phyloP scores from a whole-genome alignment of 1,140 invertebrate species.

The Polypedilum pembai region DNA sequence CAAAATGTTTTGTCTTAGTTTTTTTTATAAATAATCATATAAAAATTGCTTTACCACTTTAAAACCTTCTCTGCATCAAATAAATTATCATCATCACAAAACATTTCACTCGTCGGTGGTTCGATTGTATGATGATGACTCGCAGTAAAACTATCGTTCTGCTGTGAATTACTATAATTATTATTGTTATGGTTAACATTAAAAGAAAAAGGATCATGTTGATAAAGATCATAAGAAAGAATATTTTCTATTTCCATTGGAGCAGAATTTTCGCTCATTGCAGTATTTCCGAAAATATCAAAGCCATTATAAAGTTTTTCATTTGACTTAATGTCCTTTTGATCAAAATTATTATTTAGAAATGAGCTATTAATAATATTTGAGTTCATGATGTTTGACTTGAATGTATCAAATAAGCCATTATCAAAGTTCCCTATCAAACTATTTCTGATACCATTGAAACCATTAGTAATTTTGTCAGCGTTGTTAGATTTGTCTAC shows the following conservation, averaged over 20 bases:
- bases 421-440: conserved; percentile 8
- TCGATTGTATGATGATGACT: neutral
- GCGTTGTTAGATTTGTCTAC: neutral
- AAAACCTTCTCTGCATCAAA: neutral
- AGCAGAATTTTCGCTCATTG: neutral
- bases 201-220: neutral
- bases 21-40: too few species aligned
- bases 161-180: neutral
- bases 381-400: neutral
- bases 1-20: too few species aligned
- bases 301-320: neutral
- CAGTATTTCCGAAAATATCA: conserved; percentile 13
- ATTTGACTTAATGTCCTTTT: neutral
- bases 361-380: neutral
- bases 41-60: neutral
- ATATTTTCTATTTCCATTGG: conserved; percentile 15
- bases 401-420: neutral
- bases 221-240: neutral
- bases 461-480: neutral
- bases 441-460: neutral
- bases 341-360: neutral
- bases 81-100: neutral
- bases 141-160: neutral
- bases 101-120: neutral
- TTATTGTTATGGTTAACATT: neutral